Base-by-base conservation (phyloP, 2,797 vertebrate genomes). In the Podarcis lilfordi region DNA sequence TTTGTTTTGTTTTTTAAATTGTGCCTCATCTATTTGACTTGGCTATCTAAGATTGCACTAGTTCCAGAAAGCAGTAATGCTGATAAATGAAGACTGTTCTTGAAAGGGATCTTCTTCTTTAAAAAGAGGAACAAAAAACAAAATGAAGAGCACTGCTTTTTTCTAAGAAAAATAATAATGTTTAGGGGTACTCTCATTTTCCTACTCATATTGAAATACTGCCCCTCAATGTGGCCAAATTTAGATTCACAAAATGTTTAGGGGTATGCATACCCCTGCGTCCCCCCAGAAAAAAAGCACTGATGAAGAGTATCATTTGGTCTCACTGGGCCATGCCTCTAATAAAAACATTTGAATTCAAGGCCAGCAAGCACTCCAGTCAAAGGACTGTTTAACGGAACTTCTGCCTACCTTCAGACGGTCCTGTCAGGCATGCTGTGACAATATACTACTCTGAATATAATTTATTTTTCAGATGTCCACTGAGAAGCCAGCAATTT, bases 1-100 rank as follows among this genome's bases (percentile, higher is more conserved):
- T 93, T 92, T 95, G 94, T 89, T 91, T 95, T 8, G 11, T 95
- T 3, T 97, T 97, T 97, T 97, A 97, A 97, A 98, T 97, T 97
- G 98, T 98, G 98, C 98, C 98, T 99, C 98, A 98, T 99, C 98
- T 97, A 96, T 96, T 97, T 98, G 98, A 98, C 98, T 97, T 97
- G 98, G 98, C 98, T 97, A 96, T 98, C 98, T 98, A 98, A 98
- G 98, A 98, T 99, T 99, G 98, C 98, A 99, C 98, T 98, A 98
- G 98, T 98, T 98, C 98, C 98, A 97, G 98, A 98, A 98, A 97
- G 97, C 98, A 98, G 98, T 98, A 97, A 97, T 98, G 95, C 86
- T 94, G 95, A 95, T 95, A 96, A 96, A 94, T 96, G 96, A 97
- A 96, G 96, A 96, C 90, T 79, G 93, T 94, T 97, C 97, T 97